Conservation (phyloP, 2,888 invertebrate genomes). For the Pseudococcus longispinus region DNA sequence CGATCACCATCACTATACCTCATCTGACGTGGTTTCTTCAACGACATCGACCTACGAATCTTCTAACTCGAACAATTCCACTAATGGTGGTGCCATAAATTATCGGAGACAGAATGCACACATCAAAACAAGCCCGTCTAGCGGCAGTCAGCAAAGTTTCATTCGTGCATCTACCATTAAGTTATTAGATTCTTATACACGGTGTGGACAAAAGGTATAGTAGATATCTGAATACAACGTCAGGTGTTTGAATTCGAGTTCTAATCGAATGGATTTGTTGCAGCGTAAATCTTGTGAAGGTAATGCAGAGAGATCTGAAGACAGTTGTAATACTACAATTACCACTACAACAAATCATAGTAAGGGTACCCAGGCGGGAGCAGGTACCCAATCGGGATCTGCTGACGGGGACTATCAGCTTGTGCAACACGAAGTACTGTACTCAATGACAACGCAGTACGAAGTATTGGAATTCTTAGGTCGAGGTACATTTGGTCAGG, state of each 20-base stretch:
- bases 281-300: slow-evolving; percentile 72
- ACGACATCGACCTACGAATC: slow-evolving; percentile 54
- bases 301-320: slow-evolving; percentile 68
- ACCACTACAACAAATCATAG: slow-evolving; percentile 80
- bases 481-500: slow-evolving; percentile 98
- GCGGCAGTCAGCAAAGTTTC: slow-evolving; percentile 66
- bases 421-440: slow-evolving; percentile 96
- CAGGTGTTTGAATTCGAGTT: background rate
- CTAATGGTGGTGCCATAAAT: slow-evolving; percentile 56
- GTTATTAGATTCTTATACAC: slow-evolving; percentile 73
- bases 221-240: background rate
- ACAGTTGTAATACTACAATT: slow-evolving; percentile 63
- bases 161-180: slow-evolving; percentile 74
- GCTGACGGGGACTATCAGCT: slow-evolving; percentile 98
- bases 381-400: slow-evolving; percentile 71
- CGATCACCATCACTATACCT: slow-evolving; percentile 61
- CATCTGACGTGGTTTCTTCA: slow-evolving; percentile 58
- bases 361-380: slow-evolving; percentile 71
- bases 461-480: slow-evolving; percentile 97
- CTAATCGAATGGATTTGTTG: slow-evolving; percentile 59
- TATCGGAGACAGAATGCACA: slow-evolving; percentile 58
- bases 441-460: slow-evolving; percentile 94
- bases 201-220: slow-evolving; percentile 72
- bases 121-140: slow-evolving; percentile 58
- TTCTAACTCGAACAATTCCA: slow-evolving; percentile 46